Conservation (phyloP, 2,113 vertebrate genomes). For the Sturnus vulgaris region DNA sequence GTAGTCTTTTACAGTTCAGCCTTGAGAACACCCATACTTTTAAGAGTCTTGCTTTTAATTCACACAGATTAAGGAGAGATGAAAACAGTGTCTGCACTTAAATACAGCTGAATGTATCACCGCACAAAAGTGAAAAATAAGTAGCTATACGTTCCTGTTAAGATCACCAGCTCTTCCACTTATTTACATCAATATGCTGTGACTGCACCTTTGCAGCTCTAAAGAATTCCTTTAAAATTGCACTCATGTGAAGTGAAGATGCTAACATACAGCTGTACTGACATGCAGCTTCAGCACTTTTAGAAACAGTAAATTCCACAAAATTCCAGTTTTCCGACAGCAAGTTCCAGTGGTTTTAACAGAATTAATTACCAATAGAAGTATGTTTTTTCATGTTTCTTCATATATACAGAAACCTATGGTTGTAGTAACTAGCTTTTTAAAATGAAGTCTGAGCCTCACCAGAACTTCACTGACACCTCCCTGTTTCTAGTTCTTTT, state of each 20-base stretch:
- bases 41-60: background rate
- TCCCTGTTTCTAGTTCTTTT: background rate
- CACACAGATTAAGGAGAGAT: background rate
- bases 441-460: background rate
- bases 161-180: background rate
- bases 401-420: background rate
- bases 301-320: background rate
- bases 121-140: background rate
- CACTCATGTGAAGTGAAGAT: background rate
- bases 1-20: background rate
- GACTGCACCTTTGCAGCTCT: background rate
- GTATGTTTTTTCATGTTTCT: background rate
- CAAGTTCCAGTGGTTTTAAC: background rate
- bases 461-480: background rate
- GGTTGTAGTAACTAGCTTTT: background rate
- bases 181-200: background rate
- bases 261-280: background rate
- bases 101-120: background rate
- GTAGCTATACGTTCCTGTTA: background rate
- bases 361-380: background rate
- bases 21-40: background rate
- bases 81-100: background rate
- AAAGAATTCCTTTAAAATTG: background rate
- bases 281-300: background rate
- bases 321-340: background rate